These are phyloP conservation scores for Chymomyza procnemis DNA, from an alignment of 2,888 invertebrate species.

Conservation along the genomic window DNA sequence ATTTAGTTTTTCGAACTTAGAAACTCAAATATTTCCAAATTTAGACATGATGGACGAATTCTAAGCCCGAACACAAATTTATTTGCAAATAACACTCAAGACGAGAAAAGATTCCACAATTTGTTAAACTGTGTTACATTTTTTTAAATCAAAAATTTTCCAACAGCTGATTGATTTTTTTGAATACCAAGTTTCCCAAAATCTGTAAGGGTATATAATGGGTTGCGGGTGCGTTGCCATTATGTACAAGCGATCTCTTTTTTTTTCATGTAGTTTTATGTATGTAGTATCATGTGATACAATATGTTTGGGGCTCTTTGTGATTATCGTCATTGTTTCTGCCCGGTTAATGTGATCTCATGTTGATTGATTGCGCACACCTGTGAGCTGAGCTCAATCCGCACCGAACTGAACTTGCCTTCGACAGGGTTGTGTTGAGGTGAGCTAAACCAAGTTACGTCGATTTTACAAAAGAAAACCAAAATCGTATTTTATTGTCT, in stretches of 20 bases:
- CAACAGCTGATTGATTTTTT: neutral
- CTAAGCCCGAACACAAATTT: no score
- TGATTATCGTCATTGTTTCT: constrained; percentile 66
- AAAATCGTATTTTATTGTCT: constrained; percentile 45
- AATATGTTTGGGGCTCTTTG: constrained; percentile 18
- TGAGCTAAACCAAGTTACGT: neutral
- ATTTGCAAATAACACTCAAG: no score
- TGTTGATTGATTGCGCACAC: constrained; percentile 72
- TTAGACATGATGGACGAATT: no score
- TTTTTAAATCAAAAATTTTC: neutral
- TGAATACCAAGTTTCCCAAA: neutral
- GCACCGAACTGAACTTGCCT: neutral
- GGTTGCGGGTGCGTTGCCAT: constrained; percentile 40
- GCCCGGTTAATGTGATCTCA: constrained; percentile 68
- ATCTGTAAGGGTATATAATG: constrained; percentile 7
- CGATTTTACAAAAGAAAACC: neutral
- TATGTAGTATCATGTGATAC: constrained; percentile 1
- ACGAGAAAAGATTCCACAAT: no score
- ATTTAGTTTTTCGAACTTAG: no score
- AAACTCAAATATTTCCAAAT: no score
- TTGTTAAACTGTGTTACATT: no score
- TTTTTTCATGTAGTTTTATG: constrained; percentile 1
- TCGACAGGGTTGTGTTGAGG: neutral
- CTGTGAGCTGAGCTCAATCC: constrained; percentile 31
- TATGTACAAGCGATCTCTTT: neutral